Evolutionary conservation across 2,797 vertebrate species (phyloP).

Genomic region (Naso thynnoides): DNA sequence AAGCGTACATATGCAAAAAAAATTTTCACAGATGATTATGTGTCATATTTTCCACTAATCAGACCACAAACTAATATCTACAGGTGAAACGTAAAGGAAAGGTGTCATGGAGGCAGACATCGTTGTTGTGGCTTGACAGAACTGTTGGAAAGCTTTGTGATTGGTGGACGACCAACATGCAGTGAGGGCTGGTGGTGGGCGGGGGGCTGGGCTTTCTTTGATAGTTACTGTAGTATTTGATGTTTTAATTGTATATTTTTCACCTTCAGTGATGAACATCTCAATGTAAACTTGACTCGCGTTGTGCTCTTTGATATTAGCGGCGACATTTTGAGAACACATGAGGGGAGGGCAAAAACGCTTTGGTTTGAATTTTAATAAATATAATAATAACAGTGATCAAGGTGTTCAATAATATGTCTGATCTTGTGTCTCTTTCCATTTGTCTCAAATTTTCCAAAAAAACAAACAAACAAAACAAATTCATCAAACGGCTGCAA

Average conservation of each 20-base stretch:
- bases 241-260: conserved; percentile 15
- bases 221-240: conserved; percentile 1
- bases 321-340: conserved; percentile 63
- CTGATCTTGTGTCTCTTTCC: conserved; percentile 36
- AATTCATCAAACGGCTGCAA: conserved; percentile 54
- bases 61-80: conserved; percentile 48
- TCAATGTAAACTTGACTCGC: conserved; percentile 75
- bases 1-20: conserved; percentile 7
- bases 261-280: conserved; percentile 37
- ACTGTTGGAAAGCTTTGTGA: conserved; percentile 23
- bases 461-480: conserved; percentile 36
- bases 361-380: conserved; percentile 80
- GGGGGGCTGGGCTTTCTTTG: conserved; percentile 23
- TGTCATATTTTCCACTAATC: conserved; percentile 31
- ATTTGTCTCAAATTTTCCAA: conserved; percentile 36
- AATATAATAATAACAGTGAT: conserved; percentile 60
- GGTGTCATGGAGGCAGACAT: conserved; percentile 30
- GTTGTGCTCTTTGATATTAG: conserved; percentile 82
- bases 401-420: conserved; percentile 47
- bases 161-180: conserved; percentile 55
- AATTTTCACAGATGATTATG: conserved; percentile 35
- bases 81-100: conserved; percentile 9
- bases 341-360: conserved; percentile 54
- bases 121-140: not conserved
- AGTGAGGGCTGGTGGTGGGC: conserved; percentile 45